Evolutionary conservation across 2,888 invertebrate genomes (phyloP), one percentile per base, ranked within the genome.

Genomic region (Melanostoma mellinum): DNA sequence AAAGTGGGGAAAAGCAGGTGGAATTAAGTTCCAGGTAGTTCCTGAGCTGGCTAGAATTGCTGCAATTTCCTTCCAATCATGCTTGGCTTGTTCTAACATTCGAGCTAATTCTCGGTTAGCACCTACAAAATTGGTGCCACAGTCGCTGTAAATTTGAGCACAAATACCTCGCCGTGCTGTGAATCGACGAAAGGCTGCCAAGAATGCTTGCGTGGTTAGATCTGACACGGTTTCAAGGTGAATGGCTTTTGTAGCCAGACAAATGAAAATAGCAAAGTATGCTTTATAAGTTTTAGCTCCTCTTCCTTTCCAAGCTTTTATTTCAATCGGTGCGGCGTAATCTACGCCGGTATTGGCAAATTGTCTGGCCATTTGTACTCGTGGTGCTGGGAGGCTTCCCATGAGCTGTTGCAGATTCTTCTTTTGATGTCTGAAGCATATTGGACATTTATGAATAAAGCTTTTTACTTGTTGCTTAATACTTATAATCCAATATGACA

Each of bases 11-110:
- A 44, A 32, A n/a, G 55, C 53, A 33, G 88, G 87, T 3, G 89
- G 88, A 48, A 86, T 88, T 46, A 89, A 90, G 33, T 88, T 77
- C 88, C 89, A 90, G 20, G 42, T 33, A 6, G 60, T 61, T 4
- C 20, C 20, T 10, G 9, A 42, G 6, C 46, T 35, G 36, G 44
- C 30, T 20, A 46, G 3, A 10, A 20, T 32, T 5, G 9, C 33
- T 44, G 60, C 44, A 4, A 56, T 20, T 20, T 40, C 30, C 38
- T 33, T 60, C 60, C 32, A 60, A 2, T 60, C 42, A 6, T 38
- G 10, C 6, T 56, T 56, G n/a, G 9, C 38, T 50, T 48, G 55
- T 53, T 30, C 35, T 2, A 52, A 35, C 52, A 52, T 52, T 2
- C 9, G 9, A 35, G 52, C 33, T n/a, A 68, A 9, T 55, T 68